Base-by-base conservation (phyloP, 2,797 vertebrate genomes). In the Silurus lanzhouensis region DNA sequence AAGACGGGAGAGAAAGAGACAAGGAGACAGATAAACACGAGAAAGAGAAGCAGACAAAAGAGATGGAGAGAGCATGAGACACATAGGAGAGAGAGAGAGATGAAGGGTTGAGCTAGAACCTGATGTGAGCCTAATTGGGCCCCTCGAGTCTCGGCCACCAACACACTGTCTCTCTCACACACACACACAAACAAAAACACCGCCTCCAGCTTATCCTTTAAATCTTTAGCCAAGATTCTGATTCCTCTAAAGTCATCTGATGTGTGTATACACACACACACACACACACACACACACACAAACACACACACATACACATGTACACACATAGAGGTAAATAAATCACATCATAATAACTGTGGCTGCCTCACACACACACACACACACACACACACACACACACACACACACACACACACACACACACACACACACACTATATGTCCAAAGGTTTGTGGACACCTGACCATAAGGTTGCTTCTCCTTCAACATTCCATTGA, bases 51-150 rank as follows among this genome's bases (percentile, higher is more conserved):
- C 0, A 12, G 48, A 60, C 22, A 19, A 60, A 17, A 27, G 14
- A 55, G 38, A 72, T 17, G 12, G 1, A n/a, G 22, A 55, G 17
- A 71, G 31, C 19, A 9, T 19, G 19, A 71, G 7, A 71, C 8
- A 10, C 14, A 68, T 31, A 31, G 2, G 48, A 55, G 48, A 75
- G 25, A 55, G 6, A 46, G 63, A 64, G 1, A 80, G 44, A 38
- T 5, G 57, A 20, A 66, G 48, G 83, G 46, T 58, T 31, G 76
- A 66, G 27, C 46, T 20, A 5, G 58, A 64, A 77, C 57, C 64
- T 77, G 76, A 64, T 48, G 46, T 61, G 55, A 7, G 48, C 84
- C 66, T 88, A 89, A 90, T 87, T 88, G 83, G 87, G 67, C 88
- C 88, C 84, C 87, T 82, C 7, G 88, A 87, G 87, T 88, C 64